Conservation (phyloP, 2,888 invertebrate species). For the Taphrorychus bicolor region DNA sequence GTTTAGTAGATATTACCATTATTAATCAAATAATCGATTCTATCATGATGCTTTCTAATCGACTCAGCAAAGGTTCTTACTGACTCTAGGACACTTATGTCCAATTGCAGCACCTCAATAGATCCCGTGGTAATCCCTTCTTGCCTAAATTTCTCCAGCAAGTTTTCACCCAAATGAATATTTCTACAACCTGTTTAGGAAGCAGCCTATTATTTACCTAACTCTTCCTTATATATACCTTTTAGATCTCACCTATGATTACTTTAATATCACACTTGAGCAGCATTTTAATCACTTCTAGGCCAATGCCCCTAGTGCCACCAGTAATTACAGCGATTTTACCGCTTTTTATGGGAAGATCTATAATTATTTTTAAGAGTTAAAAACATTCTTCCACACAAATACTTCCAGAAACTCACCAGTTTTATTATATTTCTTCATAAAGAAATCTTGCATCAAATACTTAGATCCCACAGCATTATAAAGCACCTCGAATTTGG, state of each 20-base stretch:
- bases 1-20: constrained; percentile 67
- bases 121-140: constrained; percentile 65
- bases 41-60: constrained; percentile 68
- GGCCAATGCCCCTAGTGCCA: constrained; percentile 85
- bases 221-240: neutral
- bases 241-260: constrained; percentile 66
- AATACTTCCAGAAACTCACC: constrained; percentile 56
- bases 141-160: constrained; percentile 62
- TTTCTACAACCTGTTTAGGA: constrained; percentile 76
- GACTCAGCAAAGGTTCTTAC: constrained; percentile 76
- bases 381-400: constrained; percentile 4
- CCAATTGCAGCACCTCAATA: constrained; percentile 72
- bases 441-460: constrained; percentile 67
- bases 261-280: constrained; percentile 80
- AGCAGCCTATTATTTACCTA: neutral
- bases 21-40: constrained; percentile 79
- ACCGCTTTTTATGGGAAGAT: constrained; percentile 61
- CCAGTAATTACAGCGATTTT: constrained; percentile 85
- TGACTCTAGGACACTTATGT: constrained; percentile 79
- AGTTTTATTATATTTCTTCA: constrained; percentile 64
- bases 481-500: constrained; percentile 65
- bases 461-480: constrained; percentile 67
- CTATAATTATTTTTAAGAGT: too few species aligned
- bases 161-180: constrained; percentile 63
- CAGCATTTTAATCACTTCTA: constrained; percentile 77